phyloP scores from a whole-genome alignment of 1,140 invertebrate species.

The Hesperophylax magnus region DNA sequence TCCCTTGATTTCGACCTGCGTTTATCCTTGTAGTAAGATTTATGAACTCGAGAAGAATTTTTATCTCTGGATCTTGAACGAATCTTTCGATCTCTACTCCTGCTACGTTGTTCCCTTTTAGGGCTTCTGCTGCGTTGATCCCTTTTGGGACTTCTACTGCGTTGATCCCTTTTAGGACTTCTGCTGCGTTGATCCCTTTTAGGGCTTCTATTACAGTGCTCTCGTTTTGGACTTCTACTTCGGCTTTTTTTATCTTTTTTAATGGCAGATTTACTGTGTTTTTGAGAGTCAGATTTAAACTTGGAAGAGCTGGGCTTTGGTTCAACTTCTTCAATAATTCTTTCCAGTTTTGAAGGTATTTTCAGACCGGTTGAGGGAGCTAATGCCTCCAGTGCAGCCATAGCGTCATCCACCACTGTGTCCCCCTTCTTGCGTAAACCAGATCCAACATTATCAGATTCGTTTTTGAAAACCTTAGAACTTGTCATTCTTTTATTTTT shows the following conservation, averaged over 20 bases:
- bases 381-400: slow-evolving; percentile 91
- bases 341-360: slow-evolving; percentile 29
- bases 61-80: slow-evolving; percentile 62
- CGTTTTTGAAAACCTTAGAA: slow-evolving; percentile 66
- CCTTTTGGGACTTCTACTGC: slow-evolving; percentile 56
- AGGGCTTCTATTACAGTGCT: slow-evolving; percentile 58
- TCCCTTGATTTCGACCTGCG: slow-evolving; percentile 62
- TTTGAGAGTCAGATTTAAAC: slow-evolving; percentile 53
- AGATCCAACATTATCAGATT: slow-evolving; percentile 55
- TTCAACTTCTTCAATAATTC: slow-evolving; percentile 47
- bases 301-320: background rate
- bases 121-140: slow-evolving; percentile 57
- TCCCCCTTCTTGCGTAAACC: slow-evolving; percentile 50
- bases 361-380: slow-evolving; percentile 74
- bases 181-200: slow-evolving; percentile 50
- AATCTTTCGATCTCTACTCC: slow-evolving; percentile 59
- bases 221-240: slow-evolving; percentile 59
- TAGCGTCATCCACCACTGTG: slow-evolving; percentile 83
- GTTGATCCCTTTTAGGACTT: slow-evolving; percentile 58
- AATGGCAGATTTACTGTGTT: background rate
- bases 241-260: slow-evolving; percentile 54
- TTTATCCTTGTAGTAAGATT: slow-evolving; percentile 46
- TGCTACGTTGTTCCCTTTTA: slow-evolving; percentile 59
- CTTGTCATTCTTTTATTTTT: slow-evolving; percentile 64
- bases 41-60: slow-evolving; percentile 23